Base-by-base conservation (phyloP, 2,113 vertebrate species). In the Corythaixoides concolor region DNA sequence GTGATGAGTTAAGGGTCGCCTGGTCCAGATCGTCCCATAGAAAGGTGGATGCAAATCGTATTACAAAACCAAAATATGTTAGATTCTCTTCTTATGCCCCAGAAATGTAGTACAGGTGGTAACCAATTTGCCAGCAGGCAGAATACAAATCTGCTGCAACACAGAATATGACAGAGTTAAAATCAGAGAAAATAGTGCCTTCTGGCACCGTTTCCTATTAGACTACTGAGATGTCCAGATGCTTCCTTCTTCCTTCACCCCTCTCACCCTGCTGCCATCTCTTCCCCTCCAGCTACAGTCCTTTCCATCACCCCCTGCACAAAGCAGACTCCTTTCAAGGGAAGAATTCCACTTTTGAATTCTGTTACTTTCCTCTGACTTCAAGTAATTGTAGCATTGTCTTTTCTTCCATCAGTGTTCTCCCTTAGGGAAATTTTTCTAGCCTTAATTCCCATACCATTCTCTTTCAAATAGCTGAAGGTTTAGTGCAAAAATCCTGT, bases 401-500 rank as follows among this genome's bases (percentile, higher is more conserved):
- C 94, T 96, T 97, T 88, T 92, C 50, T 90, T 88, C 93, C 83
- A 72, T 43, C 80, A 88, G 39, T 77, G 32, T 76, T 92, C 24
- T 78, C 95, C 96, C 97, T 91, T 32, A 95, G 96, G 95, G 96
- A 74, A 94, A 97, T 96, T 92, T 67, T 89, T 92, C 26, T 80
- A 95, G 59, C 21, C 47, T 89, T 94, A 92, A 90, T 93, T 89
- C 81, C 70, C 64, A 78, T 93, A 88, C 85, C 76, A 94, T 41
- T 39, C 63, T 94, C 69, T 88, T 95, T 85, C 81, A 92, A 96
- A 96, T 11, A 94, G 74, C 76, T 90, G 60, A 93, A 95, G 81
- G 79, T 96, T 96, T 96, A 97, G 96, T 95, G 83, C 67, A 96
- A 95, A 97, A 97, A 97, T 96, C 68, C 92, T 97, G 96, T 95